Evolutionary conservation across 2,888 invertebrate species (phyloP).

Genomic region (Tachina lurida): DNA sequence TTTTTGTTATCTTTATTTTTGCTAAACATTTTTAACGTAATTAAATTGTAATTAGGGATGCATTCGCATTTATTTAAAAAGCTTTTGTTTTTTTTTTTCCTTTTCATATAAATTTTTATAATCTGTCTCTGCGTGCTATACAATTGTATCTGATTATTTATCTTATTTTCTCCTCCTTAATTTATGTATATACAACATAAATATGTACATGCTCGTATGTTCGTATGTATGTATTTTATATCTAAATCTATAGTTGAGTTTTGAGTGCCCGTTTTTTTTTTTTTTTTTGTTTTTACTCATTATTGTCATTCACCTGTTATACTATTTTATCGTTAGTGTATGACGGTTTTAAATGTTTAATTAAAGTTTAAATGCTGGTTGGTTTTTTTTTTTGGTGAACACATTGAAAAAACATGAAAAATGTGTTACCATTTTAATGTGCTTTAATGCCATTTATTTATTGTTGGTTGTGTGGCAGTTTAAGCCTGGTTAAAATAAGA

Average conservation of each 20-base stretch:
- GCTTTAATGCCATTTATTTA: background rate
- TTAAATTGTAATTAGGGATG: slow-evolving; percentile 83
- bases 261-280: background rate
- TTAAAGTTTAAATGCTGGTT: slow-evolving; percentile 38
- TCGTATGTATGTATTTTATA: background rate
- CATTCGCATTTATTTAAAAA: slow-evolving; percentile 75
- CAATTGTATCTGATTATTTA: slow-evolving; percentile 48
- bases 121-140: slow-evolving; percentile 2
- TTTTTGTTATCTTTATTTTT: slow-evolving; percentile 18
- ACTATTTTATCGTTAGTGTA: slow-evolving; percentile 19
- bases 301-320: slow-evolving; percentile 38
- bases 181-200: slow-evolving; percentile 20
- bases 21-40: slow-evolving; percentile 76
- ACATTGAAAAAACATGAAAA: slow-evolving; percentile 70
- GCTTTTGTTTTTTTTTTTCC: background rate
- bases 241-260: slow-evolving; percentile 11
- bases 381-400: slow-evolving; percentile 18
- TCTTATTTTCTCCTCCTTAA: slow-evolving; percentile 51
- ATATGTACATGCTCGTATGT: background rate
- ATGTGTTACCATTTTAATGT: slow-evolving; percentile 71
- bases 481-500: slow-evolving; percentile 9
- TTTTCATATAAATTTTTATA: background rate
- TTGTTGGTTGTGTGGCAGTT: slow-evolving; percentile 16
- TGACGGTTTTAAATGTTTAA: slow-evolving; percentile 40
- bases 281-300: background rate